phyloP scores from a whole-genome alignment of 2,113 vertebrate species.

The Dipodomys stephensi region DNA sequence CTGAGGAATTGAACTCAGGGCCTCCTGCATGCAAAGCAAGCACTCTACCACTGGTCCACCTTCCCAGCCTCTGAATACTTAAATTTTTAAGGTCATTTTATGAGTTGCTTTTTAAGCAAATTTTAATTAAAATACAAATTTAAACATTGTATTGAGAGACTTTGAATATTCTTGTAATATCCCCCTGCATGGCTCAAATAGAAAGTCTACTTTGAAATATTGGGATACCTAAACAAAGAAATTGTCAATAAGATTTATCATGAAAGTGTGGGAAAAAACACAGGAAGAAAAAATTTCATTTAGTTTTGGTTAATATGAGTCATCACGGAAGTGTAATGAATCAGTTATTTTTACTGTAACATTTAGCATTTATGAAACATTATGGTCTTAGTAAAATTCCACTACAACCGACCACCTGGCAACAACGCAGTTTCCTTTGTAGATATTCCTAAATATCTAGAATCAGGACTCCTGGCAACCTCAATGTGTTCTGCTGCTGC shows the following conservation, averaged over 20 bases:
- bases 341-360: neutral
- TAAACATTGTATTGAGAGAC: neutral
- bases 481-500: neutral
- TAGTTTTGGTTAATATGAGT: neutral
- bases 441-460: neutral
- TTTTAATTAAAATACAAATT: neutral
- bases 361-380: neutral
- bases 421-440: neutral
- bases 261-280: neutral
- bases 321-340: neutral
- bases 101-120: neutral
- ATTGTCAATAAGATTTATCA: neutral
- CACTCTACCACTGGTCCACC: too few species aligned
- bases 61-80: too few species aligned
- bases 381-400: neutral
- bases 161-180: neutral
- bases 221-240: neutral
- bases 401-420: neutral
- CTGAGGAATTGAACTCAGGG: too few species aligned
- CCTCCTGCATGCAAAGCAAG: too few species aligned
- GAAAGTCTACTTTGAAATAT: slow-evolving; percentile 28
- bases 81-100: too few species aligned
- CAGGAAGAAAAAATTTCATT: neutral
- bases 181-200: neutral
- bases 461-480: neutral